Conservation (phyloP, 1,140 invertebrate species). For the Cherax quadricarinatus region DNA sequence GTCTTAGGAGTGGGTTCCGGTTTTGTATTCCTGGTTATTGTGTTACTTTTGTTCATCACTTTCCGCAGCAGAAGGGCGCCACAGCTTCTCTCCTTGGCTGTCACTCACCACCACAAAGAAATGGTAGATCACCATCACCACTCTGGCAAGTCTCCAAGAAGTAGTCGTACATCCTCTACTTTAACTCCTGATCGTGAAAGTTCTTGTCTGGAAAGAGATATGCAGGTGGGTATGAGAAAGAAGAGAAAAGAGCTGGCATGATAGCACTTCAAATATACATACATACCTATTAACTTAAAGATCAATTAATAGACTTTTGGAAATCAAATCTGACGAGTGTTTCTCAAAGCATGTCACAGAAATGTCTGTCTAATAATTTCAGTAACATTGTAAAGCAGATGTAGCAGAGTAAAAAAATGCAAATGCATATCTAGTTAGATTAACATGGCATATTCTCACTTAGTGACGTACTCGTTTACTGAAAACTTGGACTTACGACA, state of each 20-base stretch:
- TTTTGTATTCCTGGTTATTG: slow-evolving; percentile 1
- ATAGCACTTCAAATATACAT: not conserved
- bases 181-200: not conserved
- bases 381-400: too few relatives aligned
- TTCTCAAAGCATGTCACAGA: too few relatives aligned
- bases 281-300: too few relatives aligned
- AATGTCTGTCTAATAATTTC: too few relatives aligned
- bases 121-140: not conserved
- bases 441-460: too few relatives aligned
- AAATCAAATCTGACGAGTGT: too few relatives aligned
- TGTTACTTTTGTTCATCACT: not conserved
- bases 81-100: not conserved
- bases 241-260: not conserved
- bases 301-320: too few relatives aligned
- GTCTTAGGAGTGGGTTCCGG: slow-evolving; percentile 14
- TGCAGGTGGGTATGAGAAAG: slow-evolving; percentile 1
- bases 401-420: too few relatives aligned
- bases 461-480: too few relatives aligned
- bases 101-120: not conserved
- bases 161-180: not conserved
- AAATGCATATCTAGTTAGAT: too few relatives aligned
- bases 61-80: slow-evolving; percentile 26
- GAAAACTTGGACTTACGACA: too few relatives aligned
- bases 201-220: slow-evolving; percentile 7
- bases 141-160: not conserved